phyloP scores from a whole-genome alignment of 2,113 vertebrate genomes.

The Boleophthalmus pectinirostris region DNA sequence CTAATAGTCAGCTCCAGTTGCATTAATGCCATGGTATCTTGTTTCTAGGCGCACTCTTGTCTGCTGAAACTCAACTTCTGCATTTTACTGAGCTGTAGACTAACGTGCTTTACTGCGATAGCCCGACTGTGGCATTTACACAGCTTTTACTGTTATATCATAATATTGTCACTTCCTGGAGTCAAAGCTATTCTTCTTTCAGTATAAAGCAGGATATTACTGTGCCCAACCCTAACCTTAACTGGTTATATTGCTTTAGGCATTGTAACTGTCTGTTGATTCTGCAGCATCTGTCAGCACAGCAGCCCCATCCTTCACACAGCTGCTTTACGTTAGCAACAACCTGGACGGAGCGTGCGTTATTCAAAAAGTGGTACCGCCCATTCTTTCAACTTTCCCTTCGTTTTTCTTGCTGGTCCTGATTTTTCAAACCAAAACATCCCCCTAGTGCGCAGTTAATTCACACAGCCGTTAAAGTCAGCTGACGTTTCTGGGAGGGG shows the following conservation, averaged over 20 bases:
- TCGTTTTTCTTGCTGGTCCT: slow-evolving; percentile 36
- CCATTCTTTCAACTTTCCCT: slow-evolving; percentile 41
- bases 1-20: slow-evolving; percentile 18
- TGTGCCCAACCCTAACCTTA: slow-evolving; percentile 16
- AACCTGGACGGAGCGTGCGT: slow-evolving; percentile 51
- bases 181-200: background rate
- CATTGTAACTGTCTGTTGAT: slow-evolving; percentile 38
- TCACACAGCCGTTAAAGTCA: slow-evolving; percentile 71
- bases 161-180: background rate
- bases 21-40: slow-evolving; percentile 23
- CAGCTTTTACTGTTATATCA: background rate
- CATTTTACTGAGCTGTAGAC: background rate
- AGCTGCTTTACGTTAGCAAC: slow-evolving; percentile 72
- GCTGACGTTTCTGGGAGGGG: slow-evolving; percentile 61
- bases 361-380: slow-evolving; percentile 54
- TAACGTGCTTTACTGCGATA: background rate
- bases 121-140: slow-evolving; percentile 1
- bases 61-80: slow-evolving; percentile 3
- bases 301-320: slow-evolving; percentile 34
- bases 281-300: slow-evolving; percentile 27
- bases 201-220: slow-evolving; percentile 5
- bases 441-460: slow-evolving; percentile 53
- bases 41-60: slow-evolving; percentile 17
- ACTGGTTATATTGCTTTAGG: slow-evolving; percentile 15
- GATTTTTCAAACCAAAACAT: slow-evolving; percentile 74